Conservation (phyloP, 2,113 vertebrate species). For the Gobius niger region DNA sequence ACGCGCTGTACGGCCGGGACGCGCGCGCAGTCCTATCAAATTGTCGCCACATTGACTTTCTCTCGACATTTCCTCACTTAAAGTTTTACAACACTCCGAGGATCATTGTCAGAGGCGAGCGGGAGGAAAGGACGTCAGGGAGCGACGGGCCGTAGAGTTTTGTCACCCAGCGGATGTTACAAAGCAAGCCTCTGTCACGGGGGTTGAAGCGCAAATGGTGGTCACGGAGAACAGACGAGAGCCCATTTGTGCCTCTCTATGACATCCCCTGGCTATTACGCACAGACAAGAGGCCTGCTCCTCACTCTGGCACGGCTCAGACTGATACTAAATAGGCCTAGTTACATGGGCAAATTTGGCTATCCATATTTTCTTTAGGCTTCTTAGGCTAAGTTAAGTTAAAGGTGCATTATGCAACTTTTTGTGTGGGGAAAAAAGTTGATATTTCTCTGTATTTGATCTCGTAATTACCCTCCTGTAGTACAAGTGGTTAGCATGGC, state of each 20-base stretch:
- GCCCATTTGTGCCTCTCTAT: not conserved
- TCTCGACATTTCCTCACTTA: constrained; percentile 2
- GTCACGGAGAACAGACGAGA: not conserved
- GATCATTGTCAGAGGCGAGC: not conserved
- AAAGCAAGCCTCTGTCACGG: not conserved
- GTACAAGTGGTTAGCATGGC: too few species aligned
- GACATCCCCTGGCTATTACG: constrained; percentile 1
- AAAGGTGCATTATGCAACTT: too few species aligned
- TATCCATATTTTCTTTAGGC: too few species aligned
- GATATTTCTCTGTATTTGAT: too few species aligned
- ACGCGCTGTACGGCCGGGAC: not conserved
- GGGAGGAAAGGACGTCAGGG: not conserved
- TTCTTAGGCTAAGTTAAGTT: too few species aligned
- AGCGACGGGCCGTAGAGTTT: not conserved
- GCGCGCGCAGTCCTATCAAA: not conserved
- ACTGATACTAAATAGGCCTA: not conserved
- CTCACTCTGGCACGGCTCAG: not conserved
- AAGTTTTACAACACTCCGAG: constrained; percentile 9
- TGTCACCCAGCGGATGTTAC: not conserved
- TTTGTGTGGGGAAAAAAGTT: too few species aligned
- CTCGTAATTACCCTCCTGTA: too few species aligned
- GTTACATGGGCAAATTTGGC: too few species aligned
- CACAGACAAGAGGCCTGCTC: not conserved
- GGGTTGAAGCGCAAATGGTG: constrained; percentile 2
- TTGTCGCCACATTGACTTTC: constrained; percentile 2